A percentile compares a stretch with the other conserved stretches of the same genome.
These are phyloP conservation scores for Drosophila prostipennis DNA, from an alignment of 2,888 invertebrate species.

Conservation along the genomic window DNA sequence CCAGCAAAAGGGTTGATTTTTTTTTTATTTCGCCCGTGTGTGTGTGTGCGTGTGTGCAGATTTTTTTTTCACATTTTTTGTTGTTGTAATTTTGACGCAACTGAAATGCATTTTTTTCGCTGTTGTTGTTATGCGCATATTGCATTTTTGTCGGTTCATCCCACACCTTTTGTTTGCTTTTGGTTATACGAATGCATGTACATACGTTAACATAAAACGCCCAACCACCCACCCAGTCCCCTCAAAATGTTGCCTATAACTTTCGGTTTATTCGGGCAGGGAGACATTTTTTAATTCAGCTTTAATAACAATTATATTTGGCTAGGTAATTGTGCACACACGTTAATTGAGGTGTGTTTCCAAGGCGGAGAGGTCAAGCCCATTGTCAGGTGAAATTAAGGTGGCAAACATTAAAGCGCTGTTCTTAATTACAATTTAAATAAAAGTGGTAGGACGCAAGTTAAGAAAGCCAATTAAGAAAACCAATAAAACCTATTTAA, in stretches of 20 bases:
- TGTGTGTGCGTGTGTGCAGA: slow-evolving; percentile 24
- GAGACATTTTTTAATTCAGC: slow-evolving; percentile 10
- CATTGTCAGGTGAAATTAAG: not conserved
- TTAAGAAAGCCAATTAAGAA: too few relatives aligned
- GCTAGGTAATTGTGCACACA: slow-evolving; percentile 38
- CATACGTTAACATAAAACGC: slow-evolving; percentile 6
- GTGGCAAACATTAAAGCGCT: too few relatives aligned
- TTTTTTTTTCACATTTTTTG: slow-evolving; percentile 52
- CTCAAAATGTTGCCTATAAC: slow-evolving; percentile 1
- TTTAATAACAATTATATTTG: slow-evolving; percentile 35
- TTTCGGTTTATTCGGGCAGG: slow-evolving; percentile 10
- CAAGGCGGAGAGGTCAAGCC: slow-evolving; percentile 19
- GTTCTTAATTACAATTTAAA: too few relatives aligned
- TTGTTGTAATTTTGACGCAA: slow-evolving; percentile 70
- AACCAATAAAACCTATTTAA: too few relatives aligned
- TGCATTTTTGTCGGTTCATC: slow-evolving; percentile 76
- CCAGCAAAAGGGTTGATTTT: slow-evolving; percentile 74
- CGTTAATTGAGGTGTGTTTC: slow-evolving; percentile 26
- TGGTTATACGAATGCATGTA: slow-evolving; percentile 1
- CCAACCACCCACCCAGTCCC: not conserved
- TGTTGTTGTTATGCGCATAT: slow-evolving; percentile 68
- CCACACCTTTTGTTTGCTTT: slow-evolving; percentile 67
- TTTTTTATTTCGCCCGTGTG: slow-evolving; percentile 31
- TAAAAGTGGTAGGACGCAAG: too few relatives aligned
- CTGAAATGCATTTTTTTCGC: slow-evolving; percentile 44